phyloP scores from a whole-genome alignment of 2,888 invertebrate genomes.

The Coelogynopora nodosa region DNA sequence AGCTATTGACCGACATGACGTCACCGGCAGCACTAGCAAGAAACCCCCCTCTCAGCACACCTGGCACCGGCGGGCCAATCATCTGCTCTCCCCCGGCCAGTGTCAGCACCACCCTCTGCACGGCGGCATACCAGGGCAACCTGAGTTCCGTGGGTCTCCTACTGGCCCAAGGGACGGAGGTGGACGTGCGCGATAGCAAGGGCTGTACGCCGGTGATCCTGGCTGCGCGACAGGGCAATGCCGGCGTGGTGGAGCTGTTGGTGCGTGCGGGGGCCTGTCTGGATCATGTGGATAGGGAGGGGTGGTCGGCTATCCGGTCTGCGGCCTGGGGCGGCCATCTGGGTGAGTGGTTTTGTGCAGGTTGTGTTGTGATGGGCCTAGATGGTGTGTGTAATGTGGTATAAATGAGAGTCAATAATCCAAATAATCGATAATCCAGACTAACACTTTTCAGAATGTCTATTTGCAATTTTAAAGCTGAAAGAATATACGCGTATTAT shows the following conservation, averaged over 20 bases:
- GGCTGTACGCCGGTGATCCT: slow-evolving; percentile 82
- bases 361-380: neutral
- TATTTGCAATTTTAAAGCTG: no score
- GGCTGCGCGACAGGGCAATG: slow-evolving; percentile 62
- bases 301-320: slow-evolving; percentile 67
- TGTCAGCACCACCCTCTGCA: neutral
- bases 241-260: slow-evolving; percentile 61
- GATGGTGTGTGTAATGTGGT: no score
- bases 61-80: neutral
- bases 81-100: neutral
- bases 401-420: no score
- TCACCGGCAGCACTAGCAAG: neutral
- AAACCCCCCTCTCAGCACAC: neutral
- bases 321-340: slow-evolving; percentile 92
- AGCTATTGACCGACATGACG: no score
- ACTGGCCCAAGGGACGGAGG: slow-evolving; percentile 44
- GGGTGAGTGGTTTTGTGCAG: neutral
- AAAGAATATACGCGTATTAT: no score
- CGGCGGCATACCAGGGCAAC: slow-evolving; percentile 29
- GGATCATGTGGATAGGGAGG: slow-evolving; percentile 63
- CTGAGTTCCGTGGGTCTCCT: slow-evolving; percentile 40
- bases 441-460: no score
- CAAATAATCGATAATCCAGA: no score
- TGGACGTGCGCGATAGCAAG: slow-evolving; percentile 41
- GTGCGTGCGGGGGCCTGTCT: slow-evolving; percentile 61